Evolutionary conservation across 2,888 invertebrate species (phyloP).

Genomic region (Plebejus argus): DNA sequence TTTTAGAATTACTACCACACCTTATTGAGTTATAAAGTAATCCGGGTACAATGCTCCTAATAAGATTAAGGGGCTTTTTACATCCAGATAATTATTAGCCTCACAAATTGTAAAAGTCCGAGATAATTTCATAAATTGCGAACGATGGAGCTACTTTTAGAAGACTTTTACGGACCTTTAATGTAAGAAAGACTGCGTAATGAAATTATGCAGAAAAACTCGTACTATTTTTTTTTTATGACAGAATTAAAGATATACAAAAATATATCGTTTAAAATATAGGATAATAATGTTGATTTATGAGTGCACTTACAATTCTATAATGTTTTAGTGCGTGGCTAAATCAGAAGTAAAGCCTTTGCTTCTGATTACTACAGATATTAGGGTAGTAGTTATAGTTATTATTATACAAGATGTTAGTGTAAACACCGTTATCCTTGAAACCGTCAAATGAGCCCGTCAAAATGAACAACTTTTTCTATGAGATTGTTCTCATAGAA

Average conservation of each 20-base stretch:
- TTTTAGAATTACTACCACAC: neutral
- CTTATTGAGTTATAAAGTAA: conserved; percentile 7
- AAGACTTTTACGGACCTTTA: neutral
- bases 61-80: conserved; percentile 7
- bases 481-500: too few relatives aligned
- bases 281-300: too few relatives aligned
- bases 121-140: conserved; percentile 11
- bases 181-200: neutral
- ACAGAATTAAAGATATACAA: neutral
- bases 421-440: too few relatives aligned
- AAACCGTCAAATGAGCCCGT: too few relatives aligned
- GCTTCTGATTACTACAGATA: too few relatives aligned
- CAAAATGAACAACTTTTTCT: too few relatives aligned
- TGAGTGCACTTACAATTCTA: too few relatives aligned
- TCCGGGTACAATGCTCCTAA: neutral
- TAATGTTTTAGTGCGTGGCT: too few relatives aligned
- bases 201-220: neutral
- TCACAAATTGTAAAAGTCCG: conserved; percentile 18
- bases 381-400: too few relatives aligned
- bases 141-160: neutral
- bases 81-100: conserved; percentile 17
- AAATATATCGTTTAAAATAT: too few relatives aligned
- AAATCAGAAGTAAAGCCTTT: too few relatives aligned
- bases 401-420: too few relatives aligned
- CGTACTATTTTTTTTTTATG: neutral